A percentile compares a stretch with the other conserved stretches of the same genome.
Evolutionary conservation across 2,797 vertebrate genomes (phyloP).

Genomic region (Strix occidentalis): DNA sequence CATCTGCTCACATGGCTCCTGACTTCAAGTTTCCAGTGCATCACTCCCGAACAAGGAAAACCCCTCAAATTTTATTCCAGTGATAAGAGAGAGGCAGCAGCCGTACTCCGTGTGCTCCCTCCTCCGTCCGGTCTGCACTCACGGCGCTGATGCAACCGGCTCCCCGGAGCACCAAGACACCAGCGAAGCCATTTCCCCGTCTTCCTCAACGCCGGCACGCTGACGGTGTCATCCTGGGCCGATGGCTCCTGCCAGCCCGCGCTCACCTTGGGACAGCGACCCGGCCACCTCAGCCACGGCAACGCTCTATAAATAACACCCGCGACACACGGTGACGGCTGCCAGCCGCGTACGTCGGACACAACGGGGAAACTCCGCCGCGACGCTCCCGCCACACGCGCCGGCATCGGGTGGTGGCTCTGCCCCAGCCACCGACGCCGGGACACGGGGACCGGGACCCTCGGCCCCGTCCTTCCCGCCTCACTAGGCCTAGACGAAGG

Average conservation of each 20-base stretch:
- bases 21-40: slow-evolving; percentile 71
- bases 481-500: background rate
- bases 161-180: background rate
- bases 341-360: background rate
- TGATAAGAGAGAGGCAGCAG: background rate
- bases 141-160: background rate
- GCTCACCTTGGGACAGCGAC: background rate
- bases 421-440: too few species aligned
- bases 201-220: background rate
- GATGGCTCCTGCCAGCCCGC: background rate
- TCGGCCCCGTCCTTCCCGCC: background rate
- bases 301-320: background rate
- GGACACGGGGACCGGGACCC: background rate
- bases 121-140: background rate
- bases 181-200: background rate
- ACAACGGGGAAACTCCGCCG: background rate
- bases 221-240: background rate
- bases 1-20: slow-evolving; percentile 59
- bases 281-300: background rate
- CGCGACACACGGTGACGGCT: background rate
- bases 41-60: slow-evolving; percentile 58
- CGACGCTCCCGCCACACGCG: background rate
- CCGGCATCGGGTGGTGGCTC: background rate
- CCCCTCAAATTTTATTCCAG: background rate
- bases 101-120: background rate